Evolutionary conservation across 2,797 vertebrate species (phyloP), one percentile per base, ranked within the genome.

Genomic region (Anguilla pacifica): DNA sequence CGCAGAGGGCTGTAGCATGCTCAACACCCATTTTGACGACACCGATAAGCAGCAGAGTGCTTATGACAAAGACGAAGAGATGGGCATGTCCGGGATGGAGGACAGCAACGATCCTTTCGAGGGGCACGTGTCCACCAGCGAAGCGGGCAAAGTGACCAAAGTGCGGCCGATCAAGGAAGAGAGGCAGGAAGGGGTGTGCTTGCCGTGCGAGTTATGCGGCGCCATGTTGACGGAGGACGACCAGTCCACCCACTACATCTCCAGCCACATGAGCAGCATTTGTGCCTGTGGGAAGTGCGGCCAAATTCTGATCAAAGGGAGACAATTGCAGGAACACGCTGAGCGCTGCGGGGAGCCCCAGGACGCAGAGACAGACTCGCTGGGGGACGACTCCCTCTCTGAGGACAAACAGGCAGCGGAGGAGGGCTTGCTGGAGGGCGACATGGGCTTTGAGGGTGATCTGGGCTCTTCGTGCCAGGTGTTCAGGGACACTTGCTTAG

Each of bases 271-370:
- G 94, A 97, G 97, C 88, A 98, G 98, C 88, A 98, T 99, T 90
- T 99, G 99, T 28, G 99, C 99, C 0, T 99, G 99, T 25, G 99
- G 99, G 22, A 96, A 98, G 84, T 99, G 99, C 3, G 99, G 99
- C 86, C 98, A 98, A 92, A 97, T 99, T 87, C 96, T 99, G 46
- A 97, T 99, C 88, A 99, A 99, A 94, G 99, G 99, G 28, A 97
- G 97, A 84, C 98, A 98, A 93, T 95, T 99, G 49, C 98, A 99
- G 94, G 98, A 99, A 88, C 98, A 99, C 0, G 99, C 99, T 0
- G 97, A 99, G 92, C 96, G 96, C 57, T 99, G 99, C 13, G 98
- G 97, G 1, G 98, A 99, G n/a, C 94, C 97, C 77, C 98, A 97
- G 87, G 97, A 97, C 79, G 91, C 95, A 6, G 97, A 97, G 22